Evolutionary conservation across 2,888 invertebrate species (phyloP).

Genomic region (Cephus rjabovi): DNA sequence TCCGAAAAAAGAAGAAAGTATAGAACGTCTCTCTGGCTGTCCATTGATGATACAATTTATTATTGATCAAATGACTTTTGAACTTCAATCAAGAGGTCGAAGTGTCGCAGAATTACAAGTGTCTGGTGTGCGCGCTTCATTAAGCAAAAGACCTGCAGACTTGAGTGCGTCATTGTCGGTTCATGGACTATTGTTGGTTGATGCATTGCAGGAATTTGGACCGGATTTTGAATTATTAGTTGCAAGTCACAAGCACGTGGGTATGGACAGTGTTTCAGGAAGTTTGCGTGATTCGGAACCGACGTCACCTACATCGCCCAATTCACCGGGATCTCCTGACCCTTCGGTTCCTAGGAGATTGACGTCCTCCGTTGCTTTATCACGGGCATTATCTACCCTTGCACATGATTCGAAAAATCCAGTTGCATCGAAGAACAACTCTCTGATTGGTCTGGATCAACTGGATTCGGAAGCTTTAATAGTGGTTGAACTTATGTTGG

Average conservation of each 20-base stretch:
- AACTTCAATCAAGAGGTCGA: slow-evolving; percentile 86
- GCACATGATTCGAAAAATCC: slow-evolving; percentile 50
- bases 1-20: slow-evolving; percentile 54
- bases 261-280: slow-evolving; percentile 94
- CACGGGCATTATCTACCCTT: slow-evolving; percentile 70
- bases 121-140: slow-evolving; percentile 83
- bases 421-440: slow-evolving; percentile 47
- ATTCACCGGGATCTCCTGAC: slow-evolving; percentile 80
- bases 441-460: slow-evolving; percentile 55
- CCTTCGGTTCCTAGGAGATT: slow-evolving; percentile 63
- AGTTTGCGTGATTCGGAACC: slow-evolving; percentile 93
- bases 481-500: slow-evolving; percentile 83
- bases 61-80: slow-evolving; percentile 83
- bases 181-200: slow-evolving; percentile 91
- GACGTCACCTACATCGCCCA: slow-evolving; percentile 87
- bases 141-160: slow-evolving; percentile 81
- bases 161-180: slow-evolving; percentile 86
- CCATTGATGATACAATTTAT: slow-evolving; percentile 87
- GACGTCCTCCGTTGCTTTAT: slow-evolving; percentile 71
- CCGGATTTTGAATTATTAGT: slow-evolving; percentile 94
- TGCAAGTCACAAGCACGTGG: slow-evolving; percentile 94
- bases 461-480: slow-evolving; percentile 79
- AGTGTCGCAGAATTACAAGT: slow-evolving; percentile 95
- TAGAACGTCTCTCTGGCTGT: slow-evolving; percentile 51
- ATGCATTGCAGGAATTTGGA: slow-evolving; percentile 95